Conservation (phyloP, 2,113 vertebrate genomes). For the Indri indri region DNA sequence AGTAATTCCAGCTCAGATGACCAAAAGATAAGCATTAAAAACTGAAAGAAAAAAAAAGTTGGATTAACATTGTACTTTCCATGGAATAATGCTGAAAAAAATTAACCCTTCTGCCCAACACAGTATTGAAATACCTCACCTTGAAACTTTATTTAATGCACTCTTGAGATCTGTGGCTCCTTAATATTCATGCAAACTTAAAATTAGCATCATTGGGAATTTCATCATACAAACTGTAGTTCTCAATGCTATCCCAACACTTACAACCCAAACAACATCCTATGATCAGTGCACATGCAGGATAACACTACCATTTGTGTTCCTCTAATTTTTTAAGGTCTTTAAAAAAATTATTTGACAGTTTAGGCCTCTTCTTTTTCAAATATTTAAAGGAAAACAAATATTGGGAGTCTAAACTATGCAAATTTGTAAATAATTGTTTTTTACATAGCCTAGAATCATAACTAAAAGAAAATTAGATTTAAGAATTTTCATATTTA, state of each 20-base stretch:
- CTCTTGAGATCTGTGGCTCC: conserved; percentile 59
- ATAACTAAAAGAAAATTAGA: conserved; percentile 68
- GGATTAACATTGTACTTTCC: conserved; percentile 19
- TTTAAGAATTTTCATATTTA: conserved; percentile 81
- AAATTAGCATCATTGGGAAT: neutral
- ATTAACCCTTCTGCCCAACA: conserved; percentile 30
- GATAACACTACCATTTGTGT: conserved; percentile 8
- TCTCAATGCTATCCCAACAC: conserved; percentile 44
- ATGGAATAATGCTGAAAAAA: conserved; percentile 30
- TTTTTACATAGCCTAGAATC: conserved; percentile 73
- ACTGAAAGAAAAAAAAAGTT: neutral
- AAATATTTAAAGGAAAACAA: conserved; percentile 69
- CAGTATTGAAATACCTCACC: conserved; percentile 38
- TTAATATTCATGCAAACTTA: conserved; percentile 57
- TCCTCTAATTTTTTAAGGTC: conserved; percentile 61
- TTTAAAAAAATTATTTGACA: conserved; percentile 23
- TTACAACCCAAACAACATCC: conserved; percentile 45
- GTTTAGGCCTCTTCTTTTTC: conserved; percentile 43
- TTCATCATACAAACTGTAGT: neutral
- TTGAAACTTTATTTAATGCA: neutral
- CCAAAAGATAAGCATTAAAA: conserved; percentile 33
- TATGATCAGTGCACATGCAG: neutral
- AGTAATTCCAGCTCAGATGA: conserved; percentile 20
- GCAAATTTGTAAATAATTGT: conserved; percentile 72
- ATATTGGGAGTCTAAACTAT: conserved; percentile 65